Evolutionary conservation across 2,113 vertebrate species (phyloP).

Genomic region (Brachypodius melanocephalos): DNA sequence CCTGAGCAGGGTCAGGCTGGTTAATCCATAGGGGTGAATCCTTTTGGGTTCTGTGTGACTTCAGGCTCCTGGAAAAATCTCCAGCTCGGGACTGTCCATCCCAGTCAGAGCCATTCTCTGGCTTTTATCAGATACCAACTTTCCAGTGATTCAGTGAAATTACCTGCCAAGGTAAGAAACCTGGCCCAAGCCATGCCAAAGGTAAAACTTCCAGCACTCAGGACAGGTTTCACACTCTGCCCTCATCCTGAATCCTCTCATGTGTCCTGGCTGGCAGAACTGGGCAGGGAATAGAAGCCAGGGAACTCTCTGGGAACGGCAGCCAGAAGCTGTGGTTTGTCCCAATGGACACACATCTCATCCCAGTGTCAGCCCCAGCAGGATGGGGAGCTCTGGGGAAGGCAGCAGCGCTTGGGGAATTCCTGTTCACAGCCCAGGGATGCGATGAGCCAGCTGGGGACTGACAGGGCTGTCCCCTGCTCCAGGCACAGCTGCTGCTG

Average conservation of each 20-base stretch:
- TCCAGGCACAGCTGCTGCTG: not conserved
- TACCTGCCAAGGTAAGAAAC: not conserved
- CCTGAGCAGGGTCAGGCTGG: not conserved
- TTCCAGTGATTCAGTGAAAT: not conserved
- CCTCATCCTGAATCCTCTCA: not conserved
- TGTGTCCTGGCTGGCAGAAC: not conserved
- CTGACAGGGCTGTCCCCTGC: not conserved
- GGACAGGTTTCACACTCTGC: not conserved
- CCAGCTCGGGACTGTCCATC: not conserved
- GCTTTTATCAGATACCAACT: not conserved
- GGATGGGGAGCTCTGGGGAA: not conserved
- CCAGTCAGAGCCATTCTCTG: not conserved
- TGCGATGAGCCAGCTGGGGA: not conserved
- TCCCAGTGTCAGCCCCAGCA: not conserved
- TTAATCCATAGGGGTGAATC: not conserved
- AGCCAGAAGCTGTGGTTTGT: not conserved
- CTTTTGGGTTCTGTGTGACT: not conserved
- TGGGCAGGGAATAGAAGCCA: not conserved
- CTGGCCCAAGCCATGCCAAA: not conserved
- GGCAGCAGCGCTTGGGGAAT: not conserved
- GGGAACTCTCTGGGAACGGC: not conserved
- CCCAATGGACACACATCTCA: not conserved
- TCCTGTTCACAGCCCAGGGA: not conserved
- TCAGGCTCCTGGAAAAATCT: not conserved
- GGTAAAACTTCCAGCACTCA: not conserved